Conservation (phyloP, 2,797 vertebrate species). For the Lutra lutra region DNA sequence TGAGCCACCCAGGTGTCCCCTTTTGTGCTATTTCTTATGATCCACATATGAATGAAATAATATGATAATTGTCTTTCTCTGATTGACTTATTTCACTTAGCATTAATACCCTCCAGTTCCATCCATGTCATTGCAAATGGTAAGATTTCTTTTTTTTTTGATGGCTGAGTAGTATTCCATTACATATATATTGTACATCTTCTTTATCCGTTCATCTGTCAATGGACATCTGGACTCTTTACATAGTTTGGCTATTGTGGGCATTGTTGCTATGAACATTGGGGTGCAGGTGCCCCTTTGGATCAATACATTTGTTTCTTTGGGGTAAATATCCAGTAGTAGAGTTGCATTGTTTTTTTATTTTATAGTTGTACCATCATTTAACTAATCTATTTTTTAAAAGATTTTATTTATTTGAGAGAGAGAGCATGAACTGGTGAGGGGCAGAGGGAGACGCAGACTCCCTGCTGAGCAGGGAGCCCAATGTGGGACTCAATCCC, state of each 20-base stretch:
- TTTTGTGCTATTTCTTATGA: neutral
- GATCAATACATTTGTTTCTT: neutral
- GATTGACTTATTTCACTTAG: neutral
- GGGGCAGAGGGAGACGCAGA: neutral
- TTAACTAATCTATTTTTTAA: neutral
- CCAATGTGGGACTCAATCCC: neutral
- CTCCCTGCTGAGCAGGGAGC: neutral
- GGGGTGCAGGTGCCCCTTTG: neutral
- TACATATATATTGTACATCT: neutral
- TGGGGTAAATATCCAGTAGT: neutral
- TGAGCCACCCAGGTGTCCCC: too few species aligned
- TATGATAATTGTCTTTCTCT: neutral
- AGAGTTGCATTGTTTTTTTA: neutral
- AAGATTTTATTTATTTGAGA: neutral
- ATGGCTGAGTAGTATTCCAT: neutral
- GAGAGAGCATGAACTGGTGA: neutral
- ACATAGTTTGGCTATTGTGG: neutral
- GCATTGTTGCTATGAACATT: neutral
- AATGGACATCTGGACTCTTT: neutral
- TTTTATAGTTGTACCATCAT: neutral
- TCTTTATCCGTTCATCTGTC: neutral
- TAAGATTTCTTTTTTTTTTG: neutral
- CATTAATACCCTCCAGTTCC: neutral
- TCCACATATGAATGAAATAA: neutral
- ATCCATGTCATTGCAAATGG: neutral